Percentiles rank a stretch among this genome's conserved stretches.
Evolutionary conservation across 2,888 invertebrate genomes (phyloP).

Genomic region (Drosophila subquinaria): DNA sequence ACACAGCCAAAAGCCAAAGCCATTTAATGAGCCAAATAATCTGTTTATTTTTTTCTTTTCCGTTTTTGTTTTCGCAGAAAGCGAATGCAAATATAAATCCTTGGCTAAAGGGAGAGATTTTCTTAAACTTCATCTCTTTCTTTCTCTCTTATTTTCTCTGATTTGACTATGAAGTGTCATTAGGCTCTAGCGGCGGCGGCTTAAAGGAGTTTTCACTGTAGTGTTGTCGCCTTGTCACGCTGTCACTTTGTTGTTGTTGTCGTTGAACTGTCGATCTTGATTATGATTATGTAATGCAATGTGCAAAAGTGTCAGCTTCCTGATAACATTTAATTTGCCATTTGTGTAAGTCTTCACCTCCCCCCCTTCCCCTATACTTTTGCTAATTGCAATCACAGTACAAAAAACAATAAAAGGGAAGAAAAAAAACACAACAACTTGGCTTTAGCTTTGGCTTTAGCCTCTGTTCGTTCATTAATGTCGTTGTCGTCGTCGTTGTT

Average conservation of each 20-base stretch:
- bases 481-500: conserved; percentile 16
- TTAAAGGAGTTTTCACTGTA: conserved; percentile 29
- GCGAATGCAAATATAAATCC: conserved; percentile 44
- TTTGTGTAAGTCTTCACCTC: conserved; percentile 54
- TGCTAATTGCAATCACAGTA: conserved; percentile 74
- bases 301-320: conserved; percentile 68
- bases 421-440: conserved; percentile 6
- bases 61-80: conserved; percentile 52
- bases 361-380: neutral
- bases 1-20: conserved; percentile 50
- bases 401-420: conserved; percentile 14
- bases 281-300: conserved; percentile 62
- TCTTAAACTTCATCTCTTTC: neutral
- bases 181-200: conserved; percentile 42
- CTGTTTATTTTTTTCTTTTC: conserved; percentile 33
- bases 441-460: conserved; percentile 48
- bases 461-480: conserved; percentile 59
- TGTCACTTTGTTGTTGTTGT: conserved; percentile 1
- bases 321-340: conserved; percentile 80
- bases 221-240: conserved; percentile 27
- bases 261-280: conserved; percentile 36
- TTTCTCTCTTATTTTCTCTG: neutral
- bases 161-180: conserved; percentile 45
- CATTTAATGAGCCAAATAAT: conserved; percentile 72
- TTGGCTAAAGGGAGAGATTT: conserved; percentile 23